A percentile compares a stretch with the other conserved stretches of the same genome.
Evolutionary conservation across 1,140 invertebrate genomes (phyloP).

Genomic region (Papilio xuthus): DNA sequence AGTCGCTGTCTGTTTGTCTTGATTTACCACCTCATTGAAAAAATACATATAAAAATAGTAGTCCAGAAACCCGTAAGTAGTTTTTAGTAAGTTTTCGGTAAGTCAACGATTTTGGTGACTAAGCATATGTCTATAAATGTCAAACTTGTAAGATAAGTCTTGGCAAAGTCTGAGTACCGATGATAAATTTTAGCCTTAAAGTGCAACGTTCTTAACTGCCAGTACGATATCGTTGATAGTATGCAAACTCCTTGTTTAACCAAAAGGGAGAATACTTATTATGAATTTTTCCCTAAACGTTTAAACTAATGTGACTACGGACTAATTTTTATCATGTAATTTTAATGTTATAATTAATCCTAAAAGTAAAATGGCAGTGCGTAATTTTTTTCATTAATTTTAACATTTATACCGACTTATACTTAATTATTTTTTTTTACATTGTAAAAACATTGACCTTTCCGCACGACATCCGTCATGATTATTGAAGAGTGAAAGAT

Average conservation of each 20-base stretch:
- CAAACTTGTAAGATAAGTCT: no score
- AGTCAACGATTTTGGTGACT: no score
- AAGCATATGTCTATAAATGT: no score
- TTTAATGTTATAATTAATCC: background rate
- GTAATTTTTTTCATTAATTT: background rate
- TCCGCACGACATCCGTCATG: conserved; percentile 3
- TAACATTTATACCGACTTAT: background rate
- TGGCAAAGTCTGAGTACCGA: no score
- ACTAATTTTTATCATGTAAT: background rate
- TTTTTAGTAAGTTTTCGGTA: no score
- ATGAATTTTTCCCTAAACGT: background rate
- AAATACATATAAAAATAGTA: no score
- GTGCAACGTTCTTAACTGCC: background rate
- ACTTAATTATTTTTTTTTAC: background rate
- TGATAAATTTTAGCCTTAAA: background rate
- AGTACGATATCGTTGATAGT: background rate
- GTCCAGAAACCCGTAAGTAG: no score
- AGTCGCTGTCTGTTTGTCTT: no score
- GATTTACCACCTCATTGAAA: no score
- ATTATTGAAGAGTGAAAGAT: conserved; percentile 19
- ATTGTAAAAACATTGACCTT: background rate
- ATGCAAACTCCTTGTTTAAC: background rate
- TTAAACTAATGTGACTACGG: background rate
- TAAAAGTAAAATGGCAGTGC: background rate
- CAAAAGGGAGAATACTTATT: background rate